These are phyloP conservation scores for Diglossa brunneiventris DNA, from an alignment of 2,113 vertebrate species.

Conservation along the genomic window DNA sequence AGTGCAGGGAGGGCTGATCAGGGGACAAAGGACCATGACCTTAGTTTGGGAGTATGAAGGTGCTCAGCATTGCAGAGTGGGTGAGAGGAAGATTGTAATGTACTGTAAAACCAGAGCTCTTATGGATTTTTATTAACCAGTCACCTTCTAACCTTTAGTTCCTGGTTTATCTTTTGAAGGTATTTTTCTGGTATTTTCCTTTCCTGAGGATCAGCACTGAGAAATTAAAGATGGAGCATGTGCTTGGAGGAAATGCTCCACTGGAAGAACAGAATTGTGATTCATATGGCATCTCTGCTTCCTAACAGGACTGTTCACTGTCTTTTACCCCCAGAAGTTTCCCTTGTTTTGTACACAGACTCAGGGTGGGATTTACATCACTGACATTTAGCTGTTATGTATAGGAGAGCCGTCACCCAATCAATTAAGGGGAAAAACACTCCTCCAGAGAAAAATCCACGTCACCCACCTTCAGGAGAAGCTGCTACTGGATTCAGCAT, in stretches of 20 bases:
- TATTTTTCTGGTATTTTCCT: background rate
- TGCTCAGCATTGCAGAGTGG: background rate
- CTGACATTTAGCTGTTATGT: background rate
- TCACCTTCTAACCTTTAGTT: background rate
- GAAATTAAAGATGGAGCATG: background rate
- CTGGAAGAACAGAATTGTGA: background rate
- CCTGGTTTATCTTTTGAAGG: background rate
- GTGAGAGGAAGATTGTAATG: background rate
- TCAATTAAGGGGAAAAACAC: background rate
- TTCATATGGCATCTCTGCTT: background rate
- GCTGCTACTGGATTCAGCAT: background rate
- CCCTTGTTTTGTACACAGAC: background rate
- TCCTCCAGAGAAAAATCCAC: background rate
- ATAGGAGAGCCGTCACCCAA: background rate
- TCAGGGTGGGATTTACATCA: background rate
- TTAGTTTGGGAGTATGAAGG: background rate
- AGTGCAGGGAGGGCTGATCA: accelerated
- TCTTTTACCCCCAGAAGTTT: background rate
- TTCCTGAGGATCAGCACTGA: background rate
- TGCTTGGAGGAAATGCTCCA: background rate
- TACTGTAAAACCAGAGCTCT: background rate
- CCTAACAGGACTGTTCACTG: background rate
- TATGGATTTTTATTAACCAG: background rate
- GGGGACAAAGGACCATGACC: background rate
- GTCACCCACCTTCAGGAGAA: background rate